Base-by-base conservation (phyloP, 1,140 invertebrate genomes). In the Drosophila grimshawi region DNA sequence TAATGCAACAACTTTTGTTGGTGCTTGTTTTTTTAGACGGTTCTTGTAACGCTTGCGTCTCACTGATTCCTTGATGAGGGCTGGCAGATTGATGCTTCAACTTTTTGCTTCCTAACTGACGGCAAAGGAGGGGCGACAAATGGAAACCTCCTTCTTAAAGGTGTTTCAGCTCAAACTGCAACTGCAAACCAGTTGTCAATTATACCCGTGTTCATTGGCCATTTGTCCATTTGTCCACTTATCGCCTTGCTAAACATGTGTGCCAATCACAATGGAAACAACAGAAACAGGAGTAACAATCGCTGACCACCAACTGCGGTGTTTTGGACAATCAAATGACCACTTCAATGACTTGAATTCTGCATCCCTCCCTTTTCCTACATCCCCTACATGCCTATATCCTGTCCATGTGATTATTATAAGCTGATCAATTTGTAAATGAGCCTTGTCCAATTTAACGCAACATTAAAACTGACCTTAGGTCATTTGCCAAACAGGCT, bases 391-490 rank as follows among this genome's bases (percentile, higher is more conserved):
- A 19, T 19, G 19, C 19, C 19, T 19, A 19, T 8, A 49, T 62
- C 55, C 41, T 2, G 33, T 57, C 19, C 41, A 5, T 10, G n/a
- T 5, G 68, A 62, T 69, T 65, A 61, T 43, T 51, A 4, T 32
- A 67, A 62, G 48, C 41, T 67, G 52, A 68, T 73, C 67, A 83
- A 82, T 83, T 76, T 76, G 56, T 73, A 37, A 62, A 73, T 57
- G 62, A 43, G 56, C 69, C 62, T 63, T 64, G 49, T 70, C 46
- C 49, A 83, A 85, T 83, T 80, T 74, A 56, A 70, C 81, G 74
- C 81, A 77, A 80, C 64, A 85, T 78, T 85, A 78, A 78, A 75
- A 78, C 70, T 86, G 81, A 86, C 81, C 81, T 68, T 5, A 85
- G 81, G 81, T 86, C 81, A 86, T 80, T 43, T 41, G 37, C 49